Evolutionary conservation across 2,113 vertebrate genomes (phyloP), one percentile per base, ranked within the genome.

Genomic region (Corythornis vintsioides): DNA sequence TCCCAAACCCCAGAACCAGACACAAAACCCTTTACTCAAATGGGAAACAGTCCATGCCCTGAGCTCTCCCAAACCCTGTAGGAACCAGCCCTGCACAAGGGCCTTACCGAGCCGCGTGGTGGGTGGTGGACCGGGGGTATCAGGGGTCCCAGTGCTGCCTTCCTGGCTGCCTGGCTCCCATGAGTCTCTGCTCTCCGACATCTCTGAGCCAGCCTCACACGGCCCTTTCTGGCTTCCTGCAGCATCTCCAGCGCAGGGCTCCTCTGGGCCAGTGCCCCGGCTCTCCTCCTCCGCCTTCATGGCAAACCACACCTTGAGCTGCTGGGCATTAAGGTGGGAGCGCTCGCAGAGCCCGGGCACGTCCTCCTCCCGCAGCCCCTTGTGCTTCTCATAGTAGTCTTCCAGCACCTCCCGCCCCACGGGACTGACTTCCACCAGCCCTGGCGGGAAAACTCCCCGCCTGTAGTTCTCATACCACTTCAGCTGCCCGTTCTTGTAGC

Each of bases 391-490:
- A 6, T 98, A 98, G 94, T 99, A 98, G 72, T 98, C 98, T 94
- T 98, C 97, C 28, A 99, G 98, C 48, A 98, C 87, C 42, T 98
- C 96, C 24, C 90, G 61, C 70, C 97, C 90, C 26, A 94, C 65
- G 3, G 97, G 95, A 24, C 93, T 96, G 42, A 97, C 93, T 55
- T 98, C 98, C 40, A 97, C 96, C 76, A 98, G 97, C 71, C 98
- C 98, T 1, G 98, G 98, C 13, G 97, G 97, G 92, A 98, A 98
- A 18, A 97, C 94, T 20, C 97, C 97, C 9, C 94, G 97, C 97
- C 98, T 98, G 88, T 99, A 99, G 64, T 98, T 97, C 94, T 99
- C 98, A 61, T 99, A 98, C 99, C 99, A 99, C 97, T 98, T 99
- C 56, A 99, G 97, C 94, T 98, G 98, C 55, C 99, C 98, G 7